Evolutionary conservation across 2,888 invertebrate species (phyloP).

Genomic region (Troides oblongomaculatus): DNA sequence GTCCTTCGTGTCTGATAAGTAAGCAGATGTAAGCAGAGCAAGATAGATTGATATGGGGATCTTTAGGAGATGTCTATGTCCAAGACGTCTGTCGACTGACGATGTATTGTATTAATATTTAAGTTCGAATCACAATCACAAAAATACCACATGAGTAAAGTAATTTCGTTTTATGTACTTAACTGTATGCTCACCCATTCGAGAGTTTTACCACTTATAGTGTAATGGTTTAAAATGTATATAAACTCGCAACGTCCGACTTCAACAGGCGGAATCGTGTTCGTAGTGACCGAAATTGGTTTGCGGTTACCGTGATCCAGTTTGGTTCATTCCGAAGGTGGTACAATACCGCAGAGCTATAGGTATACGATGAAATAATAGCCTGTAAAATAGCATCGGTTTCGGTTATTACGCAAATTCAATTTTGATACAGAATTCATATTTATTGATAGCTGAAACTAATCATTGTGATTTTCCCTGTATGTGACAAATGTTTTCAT

Average conservation of each 20-base stretch:
- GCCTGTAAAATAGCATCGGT: neutral
- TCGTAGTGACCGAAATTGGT: slow-evolving; percentile 53
- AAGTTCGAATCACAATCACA: neutral
- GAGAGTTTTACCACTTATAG: neutral
- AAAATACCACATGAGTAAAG: neutral
- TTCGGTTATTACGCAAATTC: slow-evolving; percentile 1
- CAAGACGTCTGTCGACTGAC: too few species aligned
- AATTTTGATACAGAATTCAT: slow-evolving; percentile 4
- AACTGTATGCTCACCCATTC: neutral
- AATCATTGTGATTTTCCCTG: too few species aligned
- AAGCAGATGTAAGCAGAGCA: too few species aligned
- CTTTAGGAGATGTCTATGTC: too few species aligned
- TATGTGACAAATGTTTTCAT: too few species aligned
- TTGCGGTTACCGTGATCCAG: slow-evolving; percentile 56
- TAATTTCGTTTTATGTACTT: neutral
- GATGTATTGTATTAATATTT: too few species aligned
- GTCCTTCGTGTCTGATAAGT: too few species aligned
- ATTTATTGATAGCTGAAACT: neutral
- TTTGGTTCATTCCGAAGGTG: slow-evolving; percentile 41
- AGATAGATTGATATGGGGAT: too few species aligned
- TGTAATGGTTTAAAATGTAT: slow-evolving; percentile 31
- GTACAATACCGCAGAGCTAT: slow-evolving; percentile 4
- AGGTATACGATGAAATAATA: slow-evolving; percentile 9
- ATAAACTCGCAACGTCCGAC: slow-evolving; percentile 39
- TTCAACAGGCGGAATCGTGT: slow-evolving; percentile 56